A percentile compares a stretch with the other conserved stretches of the same genome.
phyloP scores from a whole-genome alignment of 2,888 invertebrate species.

The Balanococcus diminutus region DNA sequence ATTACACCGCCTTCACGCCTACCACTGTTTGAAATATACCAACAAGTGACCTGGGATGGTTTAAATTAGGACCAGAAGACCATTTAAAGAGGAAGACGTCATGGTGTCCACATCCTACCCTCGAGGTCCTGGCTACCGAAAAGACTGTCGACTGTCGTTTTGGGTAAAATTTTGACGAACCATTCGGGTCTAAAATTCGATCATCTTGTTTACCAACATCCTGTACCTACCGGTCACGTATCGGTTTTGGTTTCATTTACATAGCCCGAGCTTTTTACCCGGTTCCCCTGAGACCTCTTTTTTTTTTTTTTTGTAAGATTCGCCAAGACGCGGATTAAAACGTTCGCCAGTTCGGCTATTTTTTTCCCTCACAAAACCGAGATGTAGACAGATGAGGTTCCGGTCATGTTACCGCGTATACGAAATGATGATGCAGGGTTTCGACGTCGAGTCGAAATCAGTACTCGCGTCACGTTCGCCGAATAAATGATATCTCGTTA shows the following conservation, averaged over 20 bases:
- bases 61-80: conserved; percentile 36
- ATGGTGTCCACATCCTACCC: no score
- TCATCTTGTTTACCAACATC: background rate
- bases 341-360: background rate
- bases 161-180: no score
- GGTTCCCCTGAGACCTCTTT: background rate
- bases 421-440: background rate
- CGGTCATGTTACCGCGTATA: background rate
- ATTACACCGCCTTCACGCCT: background rate
- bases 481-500: conserved; percentile 44
- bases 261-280: background rate
- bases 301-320: background rate
- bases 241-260: background rate
- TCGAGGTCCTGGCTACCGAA: no score
- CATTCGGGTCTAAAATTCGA: conserved; percentile 1
- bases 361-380: background rate
- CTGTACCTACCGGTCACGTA: background rate
- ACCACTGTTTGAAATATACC: background rate
- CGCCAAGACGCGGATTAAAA: background rate
- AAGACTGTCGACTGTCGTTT: background rate
- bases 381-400: background rate
- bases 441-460: background rate
- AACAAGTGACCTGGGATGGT: conserved; percentile 18
- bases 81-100: background rate
- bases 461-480: conserved; percentile 16